Evolutionary conservation across 1,140 invertebrate species (phyloP).

Genomic region (Aethina tumida): DNA sequence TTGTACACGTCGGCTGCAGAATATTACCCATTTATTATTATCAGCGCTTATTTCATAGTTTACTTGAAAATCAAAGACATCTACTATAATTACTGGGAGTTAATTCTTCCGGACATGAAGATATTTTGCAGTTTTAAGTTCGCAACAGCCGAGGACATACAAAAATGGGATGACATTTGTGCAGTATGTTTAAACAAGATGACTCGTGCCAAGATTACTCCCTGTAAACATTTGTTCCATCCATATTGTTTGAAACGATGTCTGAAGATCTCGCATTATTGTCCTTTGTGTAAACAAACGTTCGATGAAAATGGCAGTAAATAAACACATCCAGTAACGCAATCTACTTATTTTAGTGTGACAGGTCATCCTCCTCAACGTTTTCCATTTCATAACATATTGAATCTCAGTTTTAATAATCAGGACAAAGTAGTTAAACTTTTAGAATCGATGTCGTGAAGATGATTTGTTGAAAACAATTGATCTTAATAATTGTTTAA

Average conservation of each 20-base stretch:
- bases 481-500: too few species aligned
- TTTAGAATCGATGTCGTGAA: too few species aligned
- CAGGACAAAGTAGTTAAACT: too few species aligned
- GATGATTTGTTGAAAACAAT: too few species aligned
- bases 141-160: slow-evolving; percentile 52
- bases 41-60: slow-evolving; percentile 54
- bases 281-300: slow-evolving; percentile 57
- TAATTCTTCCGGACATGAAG: slow-evolving; percentile 46
- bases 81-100: slow-evolving; percentile 41
- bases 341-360: too few species aligned
- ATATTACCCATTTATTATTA: slow-evolving; percentile 26
- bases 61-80: slow-evolving; percentile 53
- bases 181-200: slow-evolving; percentile 60
- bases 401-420: too few species aligned
- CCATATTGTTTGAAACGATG: slow-evolving; percentile 60
- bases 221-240: slow-evolving; percentile 67
- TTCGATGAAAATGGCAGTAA: slow-evolving; percentile 6
- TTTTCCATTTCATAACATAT: too few species aligned
- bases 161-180: slow-evolving; percentile 60
- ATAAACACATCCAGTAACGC: too few species aligned
- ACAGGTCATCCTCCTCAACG: too few species aligned
- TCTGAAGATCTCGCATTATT: slow-evolving; percentile 52
- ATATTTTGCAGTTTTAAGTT: slow-evolving; percentile 50
- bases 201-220: slow-evolving; percentile 57
- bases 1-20: slow-evolving; percentile 14